Evolutionary conservation across 2,888 invertebrate species (phyloP).

Genomic region (Philonicus albiceps): DNA sequence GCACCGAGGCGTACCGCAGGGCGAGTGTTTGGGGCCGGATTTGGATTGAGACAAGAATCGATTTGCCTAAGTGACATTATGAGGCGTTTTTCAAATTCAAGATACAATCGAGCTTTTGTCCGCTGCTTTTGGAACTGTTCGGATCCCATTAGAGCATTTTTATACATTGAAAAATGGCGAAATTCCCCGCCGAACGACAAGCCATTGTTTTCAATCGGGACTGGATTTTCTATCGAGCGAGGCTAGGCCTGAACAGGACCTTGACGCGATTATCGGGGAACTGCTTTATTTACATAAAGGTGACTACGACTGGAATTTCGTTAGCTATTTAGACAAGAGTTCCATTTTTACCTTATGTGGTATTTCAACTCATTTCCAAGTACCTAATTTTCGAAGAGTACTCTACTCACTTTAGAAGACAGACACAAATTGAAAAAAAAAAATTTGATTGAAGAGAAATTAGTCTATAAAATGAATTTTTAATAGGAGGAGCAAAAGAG

Average conservation of each 20-base stretch:
- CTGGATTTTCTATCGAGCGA: background rate
- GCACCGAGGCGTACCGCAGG: background rate
- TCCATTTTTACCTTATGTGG: background rate
- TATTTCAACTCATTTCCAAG: background rate
- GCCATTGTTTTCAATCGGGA: background rate
- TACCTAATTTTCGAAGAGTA: background rate
- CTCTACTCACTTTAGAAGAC: background rate
- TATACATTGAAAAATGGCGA: background rate
- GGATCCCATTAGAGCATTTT: background rate
- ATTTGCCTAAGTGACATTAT: background rate
- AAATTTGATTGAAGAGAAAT: too few relatives aligned
- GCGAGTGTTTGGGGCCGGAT: background rate
- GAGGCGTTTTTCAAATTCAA: background rate
- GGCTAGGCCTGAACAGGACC: background rate
- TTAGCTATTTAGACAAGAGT: background rate
- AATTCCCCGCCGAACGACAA: background rate
- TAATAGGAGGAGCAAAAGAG: background rate
- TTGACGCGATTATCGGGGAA: background rate
- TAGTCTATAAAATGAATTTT: too few relatives aligned
- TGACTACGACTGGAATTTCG: background rate
- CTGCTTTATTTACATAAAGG: background rate
- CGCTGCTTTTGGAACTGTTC: background rate
- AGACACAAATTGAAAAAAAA: too few relatives aligned
- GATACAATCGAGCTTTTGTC: background rate
- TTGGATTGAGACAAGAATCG: background rate